These are phyloP conservation scores for Aplysia californica DNA, from an alignment of 1,140 invertebrate genomes.

Conservation along the genomic window DNA sequence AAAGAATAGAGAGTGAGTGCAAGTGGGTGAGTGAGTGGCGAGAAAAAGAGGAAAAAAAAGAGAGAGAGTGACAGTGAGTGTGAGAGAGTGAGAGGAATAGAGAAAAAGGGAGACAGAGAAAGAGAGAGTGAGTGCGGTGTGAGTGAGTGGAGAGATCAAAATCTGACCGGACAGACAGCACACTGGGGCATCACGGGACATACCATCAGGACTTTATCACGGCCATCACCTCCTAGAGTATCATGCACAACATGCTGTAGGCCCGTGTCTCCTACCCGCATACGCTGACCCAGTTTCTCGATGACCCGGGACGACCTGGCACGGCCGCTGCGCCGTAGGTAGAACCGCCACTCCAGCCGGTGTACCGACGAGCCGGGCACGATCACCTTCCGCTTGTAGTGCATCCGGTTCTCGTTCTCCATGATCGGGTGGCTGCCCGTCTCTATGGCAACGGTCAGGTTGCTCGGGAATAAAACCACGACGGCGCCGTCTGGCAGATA, in stretches of 20 bases:
- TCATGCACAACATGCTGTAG: conserved; percentile 61
- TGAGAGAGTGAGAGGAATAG: too few relatives aligned
- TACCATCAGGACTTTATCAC: conserved; percentile 66
- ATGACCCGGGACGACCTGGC: conserved; percentile 46
- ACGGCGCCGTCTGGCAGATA: conserved; percentile 68
- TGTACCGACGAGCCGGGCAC: conserved; percentile 81
- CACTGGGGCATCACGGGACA: too few relatives aligned
- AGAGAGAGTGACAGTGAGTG: too few relatives aligned
- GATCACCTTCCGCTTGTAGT: conserved; percentile 91
- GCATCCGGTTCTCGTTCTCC: conserved; percentile 80
- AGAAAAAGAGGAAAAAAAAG: too few relatives aligned
- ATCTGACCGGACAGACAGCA: too few relatives aligned
- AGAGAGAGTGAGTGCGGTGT: too few relatives aligned
- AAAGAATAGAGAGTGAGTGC: too few relatives aligned
- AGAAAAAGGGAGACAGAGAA: too few relatives aligned
- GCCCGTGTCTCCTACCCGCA: conserved; percentile 61
- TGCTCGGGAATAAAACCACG: conserved; percentile 67
- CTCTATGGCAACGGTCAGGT: conserved; percentile 66
- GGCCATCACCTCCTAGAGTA: conserved; percentile 48
- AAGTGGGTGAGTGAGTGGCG: too few relatives aligned
- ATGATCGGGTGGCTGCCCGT: conserved; percentile 86
- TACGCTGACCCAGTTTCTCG: conserved; percentile 55
- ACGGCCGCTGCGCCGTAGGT: conserved; percentile 58
- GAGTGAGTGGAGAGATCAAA: too few relatives aligned
- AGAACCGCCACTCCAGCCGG: conserved; percentile 93